Conservation (phyloP, 2,113 vertebrate genomes). For the Cephalopholis sonnerati region DNA sequence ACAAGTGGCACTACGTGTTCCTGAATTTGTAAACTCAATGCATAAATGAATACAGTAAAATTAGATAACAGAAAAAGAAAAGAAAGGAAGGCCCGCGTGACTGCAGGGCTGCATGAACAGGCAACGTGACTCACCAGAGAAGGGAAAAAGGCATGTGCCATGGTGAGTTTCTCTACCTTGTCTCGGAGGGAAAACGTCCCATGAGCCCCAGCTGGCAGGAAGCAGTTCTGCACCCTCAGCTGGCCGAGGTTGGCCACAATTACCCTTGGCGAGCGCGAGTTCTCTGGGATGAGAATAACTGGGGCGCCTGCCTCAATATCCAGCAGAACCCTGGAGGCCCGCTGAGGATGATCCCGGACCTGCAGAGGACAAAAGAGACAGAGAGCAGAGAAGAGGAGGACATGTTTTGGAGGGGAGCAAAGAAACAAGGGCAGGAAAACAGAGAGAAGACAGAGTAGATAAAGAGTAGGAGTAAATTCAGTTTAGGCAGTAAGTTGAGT, state of each 20-base stretch:
- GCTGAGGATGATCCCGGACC: slow-evolving; percentile 94
- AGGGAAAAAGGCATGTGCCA: slow-evolving; percentile 82
- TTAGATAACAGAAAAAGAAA: neutral
- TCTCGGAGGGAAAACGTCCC: slow-evolving; percentile 94
- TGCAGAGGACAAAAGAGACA: slow-evolving; percentile 60
- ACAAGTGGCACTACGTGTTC: neutral
- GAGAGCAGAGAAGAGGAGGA: neutral
- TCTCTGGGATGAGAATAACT: slow-evolving; percentile 96
- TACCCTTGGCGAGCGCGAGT: slow-evolving; percentile 90
- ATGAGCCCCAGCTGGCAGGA: slow-evolving; percentile 88
- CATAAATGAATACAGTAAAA: slow-evolving; percentile 31
- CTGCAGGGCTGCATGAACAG: neutral
- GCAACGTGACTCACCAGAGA: slow-evolving; percentile 83
- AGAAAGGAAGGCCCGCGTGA: neutral
- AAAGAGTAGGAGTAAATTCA: neutral
- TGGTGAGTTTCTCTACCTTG: slow-evolving; percentile 92
- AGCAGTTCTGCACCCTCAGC: slow-evolving; percentile 93
- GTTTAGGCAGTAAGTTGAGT: neutral
- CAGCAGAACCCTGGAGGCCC: slow-evolving; percentile 90
- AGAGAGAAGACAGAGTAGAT: neutral
- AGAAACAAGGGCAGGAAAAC: neutral
- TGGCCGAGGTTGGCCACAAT: slow-evolving; percentile 97
- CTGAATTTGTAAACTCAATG: neutral
- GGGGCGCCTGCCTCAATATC: slow-evolving; percentile 97
- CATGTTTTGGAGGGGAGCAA: neutral